Conservation (phyloP, 2,113 vertebrate genomes). For the Thunnus maccoyii region DNA sequence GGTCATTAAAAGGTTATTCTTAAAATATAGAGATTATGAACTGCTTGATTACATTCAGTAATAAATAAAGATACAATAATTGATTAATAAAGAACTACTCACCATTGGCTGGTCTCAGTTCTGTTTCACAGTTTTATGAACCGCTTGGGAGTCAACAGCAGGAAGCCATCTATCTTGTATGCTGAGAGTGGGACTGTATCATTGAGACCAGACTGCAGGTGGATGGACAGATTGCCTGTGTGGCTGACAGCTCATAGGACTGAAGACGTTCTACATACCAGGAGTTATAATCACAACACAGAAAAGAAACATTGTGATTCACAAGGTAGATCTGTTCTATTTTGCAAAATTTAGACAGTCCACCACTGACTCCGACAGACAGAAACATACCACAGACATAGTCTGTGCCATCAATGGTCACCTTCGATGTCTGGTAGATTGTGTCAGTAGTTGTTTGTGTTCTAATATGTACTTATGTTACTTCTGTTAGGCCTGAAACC, state of each 20-base stretch:
- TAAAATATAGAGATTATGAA: not conserved
- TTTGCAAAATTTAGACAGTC: slow-evolving; percentile 25
- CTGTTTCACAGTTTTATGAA: slow-evolving; percentile 39
- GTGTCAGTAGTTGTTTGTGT: slow-evolving; percentile 13
- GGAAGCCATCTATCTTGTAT: slow-evolving; percentile 31
- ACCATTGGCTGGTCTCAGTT: slow-evolving; percentile 14
- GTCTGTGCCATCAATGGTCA: slow-evolving; percentile 22
- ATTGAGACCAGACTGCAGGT: slow-evolving; percentile 19
- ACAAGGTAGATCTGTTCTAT: slow-evolving; percentile 33
- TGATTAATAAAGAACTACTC: not conserved
- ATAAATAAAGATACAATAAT: not conserved
- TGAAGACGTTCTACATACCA: slow-evolving; percentile 54
- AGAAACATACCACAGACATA: slow-evolving; percentile 30
- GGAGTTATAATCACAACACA: slow-evolving; percentile 48
- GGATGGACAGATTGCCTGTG: slow-evolving; percentile 14
- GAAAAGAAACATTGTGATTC: slow-evolving; percentile 46
- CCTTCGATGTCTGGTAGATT: slow-evolving; percentile 20
- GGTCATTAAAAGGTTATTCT: not conserved
- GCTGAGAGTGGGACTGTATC: slow-evolving; percentile 37
- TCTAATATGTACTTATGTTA: slow-evolving; percentile 7
- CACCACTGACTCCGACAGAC: slow-evolving; percentile 16
- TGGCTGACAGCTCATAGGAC: slow-evolving; percentile 43
- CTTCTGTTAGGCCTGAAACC: slow-evolving; percentile 16
- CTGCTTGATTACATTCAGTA: not conserved
- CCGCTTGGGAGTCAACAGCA: slow-evolving; percentile 53